These are phyloP conservation scores for Leuciscus waleckii DNA, from an alignment of 2,797 vertebrate genomes.

Conservation along the genomic window DNA sequence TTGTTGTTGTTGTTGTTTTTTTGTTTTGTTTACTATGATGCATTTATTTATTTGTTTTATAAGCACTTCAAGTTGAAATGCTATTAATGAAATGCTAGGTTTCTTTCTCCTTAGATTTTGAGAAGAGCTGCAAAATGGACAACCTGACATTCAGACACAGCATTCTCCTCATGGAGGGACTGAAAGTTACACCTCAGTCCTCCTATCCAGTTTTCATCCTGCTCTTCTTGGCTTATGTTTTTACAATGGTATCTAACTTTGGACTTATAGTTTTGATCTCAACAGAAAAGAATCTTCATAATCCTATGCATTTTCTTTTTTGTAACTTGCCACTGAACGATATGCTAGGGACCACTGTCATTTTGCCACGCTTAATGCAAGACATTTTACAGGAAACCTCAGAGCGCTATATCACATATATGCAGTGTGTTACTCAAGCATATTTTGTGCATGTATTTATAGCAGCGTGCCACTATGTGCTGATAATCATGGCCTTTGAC, in stretches of 20 bases:
- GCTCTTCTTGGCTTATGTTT: slow-evolving; percentile 44
- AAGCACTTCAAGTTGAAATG: background rate
- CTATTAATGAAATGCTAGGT: background rate
- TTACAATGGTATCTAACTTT: slow-evolving; percentile 56
- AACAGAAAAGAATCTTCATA: slow-evolving; percentile 29
- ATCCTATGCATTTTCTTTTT: slow-evolving; percentile 37
- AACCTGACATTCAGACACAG: slow-evolving; percentile 50
- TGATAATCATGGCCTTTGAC: slow-evolving; percentile 82
- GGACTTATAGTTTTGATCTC: slow-evolving; percentile 55
- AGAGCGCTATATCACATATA: slow-evolving; percentile 14
- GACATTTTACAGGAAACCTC: slow-evolving; percentile 25
- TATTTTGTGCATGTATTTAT: slow-evolving; percentile 35
- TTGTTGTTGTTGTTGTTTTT: too few species aligned
- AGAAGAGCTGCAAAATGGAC: slow-evolving; percentile 46
- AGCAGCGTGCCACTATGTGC: slow-evolving; percentile 68
- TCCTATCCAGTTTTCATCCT: slow-evolving; percentile 4
- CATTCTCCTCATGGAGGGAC: slow-evolving; percentile 51
- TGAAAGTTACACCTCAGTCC: slow-evolving; percentile 34
- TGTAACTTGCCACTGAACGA: slow-evolving; percentile 36
- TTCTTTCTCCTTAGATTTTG: background rate
- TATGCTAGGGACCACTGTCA: slow-evolving; percentile 5
- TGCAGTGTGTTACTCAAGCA: slow-evolving; percentile 25
- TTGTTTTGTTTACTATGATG: background rate
- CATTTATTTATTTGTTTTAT: background rate
- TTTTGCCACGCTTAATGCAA: slow-evolving; percentile 25